Percentiles rank a stretch among this genome's conserved stretches.
phyloP scores from a whole-genome alignment of 2,797 vertebrate genomes.

The Eospalax fontanierii region DNA sequence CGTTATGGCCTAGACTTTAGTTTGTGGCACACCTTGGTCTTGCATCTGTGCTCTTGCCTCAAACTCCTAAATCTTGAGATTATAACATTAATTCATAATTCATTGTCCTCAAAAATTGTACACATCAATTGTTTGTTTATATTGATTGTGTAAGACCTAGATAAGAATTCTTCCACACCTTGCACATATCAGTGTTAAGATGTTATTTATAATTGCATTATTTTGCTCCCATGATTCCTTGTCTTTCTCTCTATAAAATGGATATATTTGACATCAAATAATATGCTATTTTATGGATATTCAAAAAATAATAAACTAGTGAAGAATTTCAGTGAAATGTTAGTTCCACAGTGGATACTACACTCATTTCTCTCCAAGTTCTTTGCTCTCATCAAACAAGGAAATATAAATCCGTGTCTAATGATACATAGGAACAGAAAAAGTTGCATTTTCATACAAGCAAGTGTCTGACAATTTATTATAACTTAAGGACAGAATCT shows the following conservation, averaged over 20 bases:
- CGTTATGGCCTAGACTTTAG: not conserved
- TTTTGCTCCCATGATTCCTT: not conserved
- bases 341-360: not conserved
- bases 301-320: conserved; percentile 22
- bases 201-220: not conserved
- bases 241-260: not conserved
- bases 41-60: not conserved
- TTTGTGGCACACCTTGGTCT: not conserved
- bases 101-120: not conserved
- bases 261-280: not conserved
- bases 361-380: not conserved
- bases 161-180: not conserved
- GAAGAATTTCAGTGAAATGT: not conserved
- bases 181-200: not conserved
- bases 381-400: not conserved
- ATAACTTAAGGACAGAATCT: conserved; percentile 74
- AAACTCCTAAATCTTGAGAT: not conserved
- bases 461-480: conserved; percentile 79
- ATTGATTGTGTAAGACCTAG: not conserved
- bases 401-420: conserved; percentile 65
- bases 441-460: conserved; percentile 76
- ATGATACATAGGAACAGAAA: conserved; percentile 36
- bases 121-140: not conserved
- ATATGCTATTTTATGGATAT: not conserved
- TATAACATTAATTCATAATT: not conserved